Percentiles rank a stretch among this genome's conserved stretches.
These are phyloP conservation scores for Prinia subflava DNA, from an alignment of 2,113 vertebrate species.

Conservation along the genomic window DNA sequence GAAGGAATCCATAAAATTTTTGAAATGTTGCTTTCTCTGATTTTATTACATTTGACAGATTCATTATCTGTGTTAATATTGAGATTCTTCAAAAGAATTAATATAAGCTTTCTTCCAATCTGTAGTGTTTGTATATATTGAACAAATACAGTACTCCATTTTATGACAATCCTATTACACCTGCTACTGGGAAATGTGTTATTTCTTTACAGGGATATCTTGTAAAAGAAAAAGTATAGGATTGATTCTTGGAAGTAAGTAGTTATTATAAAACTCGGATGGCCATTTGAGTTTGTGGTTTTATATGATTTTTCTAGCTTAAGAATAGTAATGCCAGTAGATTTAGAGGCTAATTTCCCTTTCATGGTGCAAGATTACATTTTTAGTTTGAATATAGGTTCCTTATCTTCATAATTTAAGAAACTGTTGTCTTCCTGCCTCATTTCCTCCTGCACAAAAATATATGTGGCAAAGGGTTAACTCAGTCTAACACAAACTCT, in stretches of 20 bases:
- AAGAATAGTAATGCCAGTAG: neutral
- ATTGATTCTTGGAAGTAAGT: conserved; percentile 47
- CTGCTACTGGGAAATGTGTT: conserved; percentile 41
- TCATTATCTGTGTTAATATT: conserved; percentile 60
- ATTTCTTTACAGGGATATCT: conserved; percentile 26
- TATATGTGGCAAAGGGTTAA: neutral
- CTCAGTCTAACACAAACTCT: neutral
- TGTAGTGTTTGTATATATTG: conserved; percentile 62
- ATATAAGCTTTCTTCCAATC: conserved; percentile 55
- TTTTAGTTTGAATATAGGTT: neutral
- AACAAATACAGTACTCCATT: conserved; percentile 60
- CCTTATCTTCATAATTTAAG: neutral
- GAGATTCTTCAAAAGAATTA: conserved; percentile 64
- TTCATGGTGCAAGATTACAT: neutral
- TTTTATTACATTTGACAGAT: conserved; percentile 60
- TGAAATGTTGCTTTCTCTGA: conserved; percentile 49
- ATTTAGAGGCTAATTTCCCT: neutral
- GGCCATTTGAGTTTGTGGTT: neutral
- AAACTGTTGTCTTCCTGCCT: neutral
- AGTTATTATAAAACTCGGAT: neutral
- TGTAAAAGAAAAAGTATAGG: neutral
- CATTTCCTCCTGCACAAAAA: neutral
- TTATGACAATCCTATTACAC: conserved; percentile 67
- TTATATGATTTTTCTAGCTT: neutral
- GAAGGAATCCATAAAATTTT: conserved; percentile 48